Base-by-base conservation (phyloP, 2,888 invertebrate genomes). In the Papilio protenor region DNA sequence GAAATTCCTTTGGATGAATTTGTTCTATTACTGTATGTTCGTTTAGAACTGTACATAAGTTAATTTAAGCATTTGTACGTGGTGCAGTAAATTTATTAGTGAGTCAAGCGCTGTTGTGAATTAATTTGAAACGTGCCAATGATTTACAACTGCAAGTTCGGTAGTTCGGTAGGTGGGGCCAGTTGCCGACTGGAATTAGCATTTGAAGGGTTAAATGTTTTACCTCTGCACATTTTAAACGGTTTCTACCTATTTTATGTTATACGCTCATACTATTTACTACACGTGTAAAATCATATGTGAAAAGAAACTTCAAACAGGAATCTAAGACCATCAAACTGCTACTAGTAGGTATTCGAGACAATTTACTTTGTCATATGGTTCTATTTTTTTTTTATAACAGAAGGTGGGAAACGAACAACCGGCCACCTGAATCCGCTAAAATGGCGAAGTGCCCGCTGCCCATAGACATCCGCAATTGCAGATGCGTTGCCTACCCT, bases 121-220 rank as follows among this genome's bases (percentile, higher is more conserved):
- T 92, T 92, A 92, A 92, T 92, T 90, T 87, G 90, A 88, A 89
- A 87, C 89, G 90, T 89, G 88, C 88, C 90, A 90, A 92, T 92
- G 92, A 92, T 92, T 92, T 90, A 92, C 87, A 85, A 85, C 83
- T 84, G 81, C 86, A 89, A 87, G 87, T 86, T 87, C 85, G 84
- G 86, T 89, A 89, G 90, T 91, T 89, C 88, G 87, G 88, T 88
- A 89, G 89, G 86, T 86, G 89, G 84, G 88, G 88, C 81, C 81
- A 83, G 83, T 91, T 87, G 88, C 86, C 82, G 84, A 81, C 81
- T 76, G 83, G 85, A 87, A 89, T 91, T 91, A 91, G 84, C 86
- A 86, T 89, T 88, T 84, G 85, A 83, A 84, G 82, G 82, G 82
- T 84, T 84, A 27, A 71, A 81, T 84, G 79, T 82, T 82, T 70